phyloP scores from a whole-genome alignment of 1,140 invertebrate genomes.

The Aphis craccivora region DNA sequence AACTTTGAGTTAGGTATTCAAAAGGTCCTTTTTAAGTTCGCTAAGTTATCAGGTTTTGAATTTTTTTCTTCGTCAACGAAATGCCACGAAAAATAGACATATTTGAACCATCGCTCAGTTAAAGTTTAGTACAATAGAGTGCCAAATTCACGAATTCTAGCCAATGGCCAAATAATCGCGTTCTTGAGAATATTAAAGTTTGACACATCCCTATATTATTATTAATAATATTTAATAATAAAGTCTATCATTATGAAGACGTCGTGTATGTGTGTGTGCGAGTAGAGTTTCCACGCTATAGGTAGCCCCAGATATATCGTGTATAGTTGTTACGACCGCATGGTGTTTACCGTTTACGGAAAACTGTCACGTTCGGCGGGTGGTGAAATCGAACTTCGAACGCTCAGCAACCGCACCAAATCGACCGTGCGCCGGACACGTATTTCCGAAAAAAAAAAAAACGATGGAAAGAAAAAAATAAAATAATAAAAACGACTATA shows the following conservation, averaged over 20 bases:
- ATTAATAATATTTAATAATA: background rate
- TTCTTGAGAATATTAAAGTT: background rate
- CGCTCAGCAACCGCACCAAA: conserved; percentile 25
- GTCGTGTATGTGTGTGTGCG: too few species aligned
- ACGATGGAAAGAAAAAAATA: background rate
- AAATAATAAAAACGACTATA: conserved; percentile 1
- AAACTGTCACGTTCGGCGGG: conserved; percentile 47
- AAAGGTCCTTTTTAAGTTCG: background rate
- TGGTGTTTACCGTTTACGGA: background rate
- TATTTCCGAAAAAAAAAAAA: conserved; percentile 1
- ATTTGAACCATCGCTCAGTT: background rate
- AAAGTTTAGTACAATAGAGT: background rate
- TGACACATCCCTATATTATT: background rate
- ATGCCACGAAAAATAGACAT: background rate
- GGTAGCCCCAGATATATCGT: background rate
- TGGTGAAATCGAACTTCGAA: conserved; percentile 40
- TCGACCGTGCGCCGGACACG: conserved; percentile 46
- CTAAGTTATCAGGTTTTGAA: background rate
- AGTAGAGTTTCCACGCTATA: background rate
- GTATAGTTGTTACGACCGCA: background rate
- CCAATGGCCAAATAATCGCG: too few species aligned
- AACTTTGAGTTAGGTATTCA: background rate
- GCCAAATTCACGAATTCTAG: too few species aligned
- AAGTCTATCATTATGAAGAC: background rate
- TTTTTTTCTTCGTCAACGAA: background rate